Base-by-base conservation (phyloP, 2,113 vertebrate genomes). In the Accipiter cooperii region DNA sequence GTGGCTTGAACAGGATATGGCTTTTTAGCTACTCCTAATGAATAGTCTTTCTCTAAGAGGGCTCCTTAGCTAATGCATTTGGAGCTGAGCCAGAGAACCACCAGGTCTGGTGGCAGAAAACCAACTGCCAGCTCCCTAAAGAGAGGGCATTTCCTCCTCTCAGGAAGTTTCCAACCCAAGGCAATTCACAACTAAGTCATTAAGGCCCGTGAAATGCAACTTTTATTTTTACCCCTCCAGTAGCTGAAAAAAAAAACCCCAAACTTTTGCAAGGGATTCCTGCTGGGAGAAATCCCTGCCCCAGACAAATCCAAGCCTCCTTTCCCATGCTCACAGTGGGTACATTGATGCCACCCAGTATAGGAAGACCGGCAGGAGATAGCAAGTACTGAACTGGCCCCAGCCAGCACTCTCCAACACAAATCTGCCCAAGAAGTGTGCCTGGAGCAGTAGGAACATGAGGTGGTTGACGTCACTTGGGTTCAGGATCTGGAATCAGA, bases 1-100 rank as follows among this genome's bases (percentile, higher is more conserved):
- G 96, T 47, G 66, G 70, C 42, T 94, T 91, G 93, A 70, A 77
- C 66, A 93, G 84, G 93, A 93, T 83, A 63, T 40, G 64, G 87
- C 13, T 82, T 86, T 96, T 92, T 49, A 86, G 63, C 87, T 93
- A 13, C 78, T 95, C 60, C 86, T 96, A 85, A 96, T 91, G 96
- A 96, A 97, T 71, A 87, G 90, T 36, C 54, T 92, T 93, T 63
- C 90, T 93, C 83, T 85, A 77, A 91, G 73, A 95, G 40, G 47
- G 54, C 63, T 87, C 22, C 74, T 24, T 57, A 57, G 75, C 73
- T 94, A 94, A 95, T 91, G 82, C 36, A 8, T 83, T 93, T 97
- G 91, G 92, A 93, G 55, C 3, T 0, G 5, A 88, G 92, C 93
- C 96, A 91, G 58, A 93, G 70, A 87, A 76, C 89, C 69, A 65